Percentiles rank a stretch among this genome's conserved stretches.
phyloP scores from a whole-genome alignment of 2,113 vertebrate species.

The Mus pahari region DNA sequence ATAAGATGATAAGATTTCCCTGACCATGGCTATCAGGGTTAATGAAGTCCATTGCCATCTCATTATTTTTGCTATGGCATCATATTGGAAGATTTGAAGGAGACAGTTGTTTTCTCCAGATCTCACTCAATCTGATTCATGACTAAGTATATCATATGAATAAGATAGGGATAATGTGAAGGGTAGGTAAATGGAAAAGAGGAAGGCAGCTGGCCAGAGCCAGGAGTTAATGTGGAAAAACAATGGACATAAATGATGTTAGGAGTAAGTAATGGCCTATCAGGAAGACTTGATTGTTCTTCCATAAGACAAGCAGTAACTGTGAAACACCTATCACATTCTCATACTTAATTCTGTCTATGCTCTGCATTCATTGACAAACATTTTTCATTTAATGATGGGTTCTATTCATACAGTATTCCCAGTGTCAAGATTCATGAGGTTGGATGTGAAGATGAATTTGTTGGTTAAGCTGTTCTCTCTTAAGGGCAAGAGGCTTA shows the following conservation, averaged over 20 bases:
- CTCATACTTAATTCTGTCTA: neutral
- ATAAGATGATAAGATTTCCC: neutral
- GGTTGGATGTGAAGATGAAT: slow-evolving; percentile 87
- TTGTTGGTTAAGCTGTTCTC: slow-evolving; percentile 86
- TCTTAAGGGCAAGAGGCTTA: slow-evolving; percentile 85
- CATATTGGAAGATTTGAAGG: neutral
- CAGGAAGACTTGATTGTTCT: neutral
- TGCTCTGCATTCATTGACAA: neutral
- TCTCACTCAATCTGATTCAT: neutral
- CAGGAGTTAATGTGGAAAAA: neutral
- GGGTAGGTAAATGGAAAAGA: neutral
- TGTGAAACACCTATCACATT: neutral
- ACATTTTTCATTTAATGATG: slow-evolving; percentile 32
- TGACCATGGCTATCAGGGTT: neutral
- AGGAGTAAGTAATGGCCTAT: neutral
- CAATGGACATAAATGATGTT: neutral
- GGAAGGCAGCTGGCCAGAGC: neutral
- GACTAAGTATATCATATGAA: neutral
- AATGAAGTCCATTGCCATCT: neutral
- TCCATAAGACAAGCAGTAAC: neutral
- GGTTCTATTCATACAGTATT: slow-evolving; percentile 77
- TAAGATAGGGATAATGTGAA: neutral
- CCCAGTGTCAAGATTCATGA: slow-evolving; percentile 84
- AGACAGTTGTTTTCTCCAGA: neutral
- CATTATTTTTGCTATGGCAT: neutral